Evolutionary conservation across 2,113 vertebrate species (phyloP).

Genomic region (Ophiodon elongatus): DNA sequence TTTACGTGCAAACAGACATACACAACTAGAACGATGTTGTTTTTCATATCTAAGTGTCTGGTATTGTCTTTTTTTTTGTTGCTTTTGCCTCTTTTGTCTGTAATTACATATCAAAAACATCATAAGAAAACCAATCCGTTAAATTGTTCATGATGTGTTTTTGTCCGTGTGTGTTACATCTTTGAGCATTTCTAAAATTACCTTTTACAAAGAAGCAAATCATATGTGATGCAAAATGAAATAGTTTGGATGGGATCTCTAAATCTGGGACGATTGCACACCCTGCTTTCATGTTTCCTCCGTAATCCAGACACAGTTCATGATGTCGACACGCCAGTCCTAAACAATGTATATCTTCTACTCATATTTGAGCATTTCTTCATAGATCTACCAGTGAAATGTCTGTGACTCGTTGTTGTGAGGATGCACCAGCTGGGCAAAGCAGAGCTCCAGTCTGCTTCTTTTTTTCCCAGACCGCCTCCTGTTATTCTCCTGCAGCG

Average conservation of each 20-base stretch:
- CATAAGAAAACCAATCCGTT: not conserved
- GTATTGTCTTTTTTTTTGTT: not conserved
- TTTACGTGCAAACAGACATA: not conserved
- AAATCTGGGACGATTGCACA: not conserved
- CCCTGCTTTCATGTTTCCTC: not conserved
- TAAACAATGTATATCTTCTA: not conserved
- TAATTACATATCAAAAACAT: constrained; percentile 5
- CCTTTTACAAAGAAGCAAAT: not conserved
- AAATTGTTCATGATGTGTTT: not conserved
- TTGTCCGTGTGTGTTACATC: not conserved
- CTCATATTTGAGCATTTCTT: constrained; percentile 17
- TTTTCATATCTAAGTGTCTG: not conserved
- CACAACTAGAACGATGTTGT: not conserved
- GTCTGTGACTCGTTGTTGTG: not conserved
- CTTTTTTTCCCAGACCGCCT: not conserved
- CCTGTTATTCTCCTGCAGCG: not conserved
- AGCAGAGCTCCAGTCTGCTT: constrained; percentile 23
- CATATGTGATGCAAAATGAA: not conserved
- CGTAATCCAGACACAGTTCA: not conserved
- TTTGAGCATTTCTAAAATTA: not conserved
- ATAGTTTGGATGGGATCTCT: constrained; percentile 3
- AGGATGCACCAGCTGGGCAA: constrained; percentile 20
- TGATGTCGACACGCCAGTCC: not conserved
- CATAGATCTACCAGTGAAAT: not conserved
- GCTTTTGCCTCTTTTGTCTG: not conserved